Percentiles rank a stretch among this genome's conserved stretches.
Evolutionary conservation across 2,888 invertebrate species (phyloP).

Genomic region (Eupithecia dodoneata): DNA sequence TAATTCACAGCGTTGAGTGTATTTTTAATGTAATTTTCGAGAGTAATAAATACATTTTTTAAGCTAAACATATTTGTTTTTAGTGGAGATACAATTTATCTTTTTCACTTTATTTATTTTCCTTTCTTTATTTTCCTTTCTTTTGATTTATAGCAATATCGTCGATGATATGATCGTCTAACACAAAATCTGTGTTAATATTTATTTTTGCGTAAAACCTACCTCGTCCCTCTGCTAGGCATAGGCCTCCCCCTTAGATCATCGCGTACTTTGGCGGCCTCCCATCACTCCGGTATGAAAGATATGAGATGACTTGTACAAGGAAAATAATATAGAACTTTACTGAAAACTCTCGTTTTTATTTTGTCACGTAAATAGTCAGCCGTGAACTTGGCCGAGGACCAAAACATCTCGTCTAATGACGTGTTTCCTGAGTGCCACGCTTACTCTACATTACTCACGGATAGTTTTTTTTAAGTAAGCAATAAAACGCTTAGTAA

Average conservation of each 20-base stretch:
- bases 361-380: slow-evolving; percentile 37
- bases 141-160: no score
- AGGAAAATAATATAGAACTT: not conserved
- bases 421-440: slow-evolving; percentile 66
- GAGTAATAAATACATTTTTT: no score
- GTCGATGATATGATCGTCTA: no score
- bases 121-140: not conserved
- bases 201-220: not conserved
- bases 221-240: not conserved
- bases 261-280: not conserved
- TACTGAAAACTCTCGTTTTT: slow-evolving; percentile 27
- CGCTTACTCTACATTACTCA: slow-evolving; percentile 5
- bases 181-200: no score
- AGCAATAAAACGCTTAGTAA: no score
- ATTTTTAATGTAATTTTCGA: no score
- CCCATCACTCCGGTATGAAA: not conserved
- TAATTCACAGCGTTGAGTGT: no score
- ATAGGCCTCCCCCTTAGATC: not conserved
- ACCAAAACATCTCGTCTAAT: slow-evolving; percentile 70
- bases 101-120: not conserved
- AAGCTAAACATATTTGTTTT: slow-evolving; percentile 7
- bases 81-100: slow-evolving; percentile 13
- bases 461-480: not conserved
- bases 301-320: not conserved
- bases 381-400: slow-evolving; percentile 66